phyloP scores from a whole-genome alignment of 2,797 vertebrate genomes.

The Sebastes oblongus region DNA sequence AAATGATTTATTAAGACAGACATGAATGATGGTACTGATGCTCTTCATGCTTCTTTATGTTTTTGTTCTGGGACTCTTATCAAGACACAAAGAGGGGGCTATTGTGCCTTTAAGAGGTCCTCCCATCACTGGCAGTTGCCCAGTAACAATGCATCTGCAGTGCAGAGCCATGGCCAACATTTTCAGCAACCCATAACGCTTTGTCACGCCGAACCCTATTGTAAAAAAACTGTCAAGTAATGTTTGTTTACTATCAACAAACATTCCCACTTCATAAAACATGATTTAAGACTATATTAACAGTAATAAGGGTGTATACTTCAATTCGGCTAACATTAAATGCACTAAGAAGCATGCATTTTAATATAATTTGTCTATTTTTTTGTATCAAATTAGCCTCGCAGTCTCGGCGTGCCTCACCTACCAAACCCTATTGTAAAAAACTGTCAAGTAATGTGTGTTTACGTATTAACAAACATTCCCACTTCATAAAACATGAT shows the following conservation, averaged over 20 bases:
- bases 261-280: fast-evolving
- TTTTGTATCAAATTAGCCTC: background rate
- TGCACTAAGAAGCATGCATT: background rate
- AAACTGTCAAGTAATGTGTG: too few species aligned
- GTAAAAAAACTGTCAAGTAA: background rate
- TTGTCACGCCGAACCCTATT: background rate
- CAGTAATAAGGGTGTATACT: background rate
- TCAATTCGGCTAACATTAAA: background rate
- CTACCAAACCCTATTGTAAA: too few species aligned
- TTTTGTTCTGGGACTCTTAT: background rate
- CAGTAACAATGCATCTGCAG: constrained; percentile 78
- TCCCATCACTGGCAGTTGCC: constrained; percentile 58
- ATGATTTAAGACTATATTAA: background rate
- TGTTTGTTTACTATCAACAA: background rate
- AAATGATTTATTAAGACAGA: too few species aligned
- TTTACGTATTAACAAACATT: too few species aligned
- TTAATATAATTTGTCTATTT: background rate
- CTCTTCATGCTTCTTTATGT: background rate
- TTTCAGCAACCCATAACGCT: constrained; percentile 22
- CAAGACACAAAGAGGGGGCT: constrained; percentile 13
- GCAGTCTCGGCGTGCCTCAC: too few species aligned
- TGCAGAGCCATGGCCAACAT: constrained; percentile 71
- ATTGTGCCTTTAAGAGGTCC: constrained; percentile 72
- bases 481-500: too few species aligned
- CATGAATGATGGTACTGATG: background rate